Conservation (phyloP, 1,140 invertebrate genomes). For the Conus ventricosus region DNA sequence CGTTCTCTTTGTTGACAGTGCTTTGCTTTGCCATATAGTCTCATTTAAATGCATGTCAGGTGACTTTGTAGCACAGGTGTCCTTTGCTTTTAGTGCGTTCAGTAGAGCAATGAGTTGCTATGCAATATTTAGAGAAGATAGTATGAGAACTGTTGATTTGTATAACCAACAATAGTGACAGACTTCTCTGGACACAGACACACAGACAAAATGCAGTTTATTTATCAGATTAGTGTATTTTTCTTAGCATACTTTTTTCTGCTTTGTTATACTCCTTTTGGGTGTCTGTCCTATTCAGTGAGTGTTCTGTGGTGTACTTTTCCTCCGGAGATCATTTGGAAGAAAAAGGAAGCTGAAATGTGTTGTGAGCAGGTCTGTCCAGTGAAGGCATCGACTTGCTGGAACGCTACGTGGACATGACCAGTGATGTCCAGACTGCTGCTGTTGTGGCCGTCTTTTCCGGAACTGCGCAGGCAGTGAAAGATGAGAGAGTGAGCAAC, state of each 20-base stretch:
- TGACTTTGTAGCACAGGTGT: no score
- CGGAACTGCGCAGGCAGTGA: constrained; percentile 81
- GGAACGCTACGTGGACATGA: constrained; percentile 91
- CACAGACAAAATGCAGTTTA: no score
- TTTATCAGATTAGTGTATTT: not conserved
- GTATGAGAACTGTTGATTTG: no score
- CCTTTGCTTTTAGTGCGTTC: no score
- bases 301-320: not conserved
- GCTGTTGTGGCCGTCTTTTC: constrained; percentile 86
- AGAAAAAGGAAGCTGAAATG: not conserved
- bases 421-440: constrained; percentile 94
- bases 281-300: not conserved
- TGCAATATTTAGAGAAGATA: no score
- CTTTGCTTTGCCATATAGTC: no score
- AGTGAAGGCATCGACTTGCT: constrained; percentile 82
- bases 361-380: constrained; percentile 57
- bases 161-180: no score
- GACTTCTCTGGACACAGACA: no score
- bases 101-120: no score
- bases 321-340: not conserved
- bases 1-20: no score
- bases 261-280: no score
- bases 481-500: constrained; percentile 74
- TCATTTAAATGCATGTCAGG: no score
- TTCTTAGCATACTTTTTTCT: not conserved